Evolutionary conservation across 2,888 invertebrate species (phyloP).

Genomic region (Parnassius apollo): DNA sequence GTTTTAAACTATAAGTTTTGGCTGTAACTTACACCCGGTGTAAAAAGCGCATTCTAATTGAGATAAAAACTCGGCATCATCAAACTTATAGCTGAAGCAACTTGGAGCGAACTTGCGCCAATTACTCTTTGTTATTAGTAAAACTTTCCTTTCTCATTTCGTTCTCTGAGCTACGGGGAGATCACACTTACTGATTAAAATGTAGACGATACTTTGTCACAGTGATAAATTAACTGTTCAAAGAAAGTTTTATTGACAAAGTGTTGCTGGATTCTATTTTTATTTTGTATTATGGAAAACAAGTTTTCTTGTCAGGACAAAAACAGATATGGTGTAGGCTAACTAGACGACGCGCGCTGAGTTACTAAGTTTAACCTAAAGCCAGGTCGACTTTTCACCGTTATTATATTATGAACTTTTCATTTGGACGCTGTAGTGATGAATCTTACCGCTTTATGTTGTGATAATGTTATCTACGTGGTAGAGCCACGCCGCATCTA

Average conservation of each 20-base stretch:
- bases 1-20: constrained; percentile 4
- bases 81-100: constrained; percentile 17
- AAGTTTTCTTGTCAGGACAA: no score
- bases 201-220: constrained; percentile 15
- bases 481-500: no score
- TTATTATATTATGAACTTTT: no score
- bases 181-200: constrained; percentile 24
- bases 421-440: no score
- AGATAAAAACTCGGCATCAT: constrained; percentile 23
- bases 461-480: no score
- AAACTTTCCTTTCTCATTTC: constrained; percentile 19
- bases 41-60: constrained; percentile 21
- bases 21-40: constrained; percentile 4
- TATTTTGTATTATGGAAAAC: background rate
- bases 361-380: no score
- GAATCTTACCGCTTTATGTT: no score
- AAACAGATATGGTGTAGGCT: background rate
- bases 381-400: no score
- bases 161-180: background rate
- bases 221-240: constrained; percentile 12
- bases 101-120: constrained; percentile 18
- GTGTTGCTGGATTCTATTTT: background rate
- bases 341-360: background rate
- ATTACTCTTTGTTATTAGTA: constrained; percentile 24
- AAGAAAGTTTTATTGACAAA: background rate